Evolutionary conservation across 53 echinoderm and acorn worm genomes (phyloP), one percentile per base, ranked within the genome.

Genomic region (Hippasteria phrygiana): DNA sequence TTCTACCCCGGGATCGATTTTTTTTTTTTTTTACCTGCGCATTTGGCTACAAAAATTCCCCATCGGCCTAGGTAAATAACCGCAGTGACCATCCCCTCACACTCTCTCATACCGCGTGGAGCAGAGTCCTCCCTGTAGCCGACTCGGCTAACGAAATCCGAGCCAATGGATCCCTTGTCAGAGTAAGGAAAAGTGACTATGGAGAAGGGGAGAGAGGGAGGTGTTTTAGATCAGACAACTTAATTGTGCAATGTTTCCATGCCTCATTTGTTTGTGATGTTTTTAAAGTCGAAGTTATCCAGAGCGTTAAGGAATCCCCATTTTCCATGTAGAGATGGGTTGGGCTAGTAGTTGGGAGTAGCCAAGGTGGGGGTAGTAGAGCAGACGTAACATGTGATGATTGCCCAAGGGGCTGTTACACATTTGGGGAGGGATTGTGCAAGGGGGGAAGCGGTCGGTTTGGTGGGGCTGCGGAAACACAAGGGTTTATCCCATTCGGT

Each of bases 21-120:
- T 82, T 66, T 32, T 64, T 66, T 75, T 42, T 46, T 20, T 65
- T 82, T 65, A 82, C 66, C 82, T 82, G 45, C 32, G 82, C 47
- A 66, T 63, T 82, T 82, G 27, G 82, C 64, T 82, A 82, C 65
- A 65, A 82, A 65, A 82, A 65, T 82, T 66, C 82, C 82, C 82
- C 82, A 82, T 24, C 20, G 82, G 82, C 82, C 46, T 66, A 33
- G 82, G 82, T 82, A 82, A 82, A 82, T 66, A 82, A 82, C 82
- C 82, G 82, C 82, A 40, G 29, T 66, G 82, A 32, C 82, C 24
- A 43, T 66, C 47, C 66, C 64, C 18, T 38, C 62, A 27, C 42
- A n/a, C 42, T 20, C 48, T 13, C 51, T 28, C 46, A 28, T 39
- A 3, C 38, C 71, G 16, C 31, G 11, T 29, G 27, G 10, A 62